A percentile compares a stretch with the other conserved stretches of the same genome.
Conservation (phyloP, 2,888 invertebrate species). For the Papilio protenor region DNA sequence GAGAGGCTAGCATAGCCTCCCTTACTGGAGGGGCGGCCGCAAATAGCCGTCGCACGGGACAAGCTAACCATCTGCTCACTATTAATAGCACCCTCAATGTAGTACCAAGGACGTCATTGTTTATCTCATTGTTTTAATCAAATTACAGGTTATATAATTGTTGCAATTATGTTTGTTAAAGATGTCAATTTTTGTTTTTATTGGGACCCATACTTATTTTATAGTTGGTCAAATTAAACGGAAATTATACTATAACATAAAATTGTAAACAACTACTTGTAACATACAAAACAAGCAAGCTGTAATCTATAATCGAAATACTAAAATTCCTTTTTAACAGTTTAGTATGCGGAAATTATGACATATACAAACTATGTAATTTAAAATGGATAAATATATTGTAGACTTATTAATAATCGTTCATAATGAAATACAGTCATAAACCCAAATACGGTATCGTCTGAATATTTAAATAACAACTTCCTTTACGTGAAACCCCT, state of each 20-base stretch:
- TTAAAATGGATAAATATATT: neutral
- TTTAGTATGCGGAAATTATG: no score
- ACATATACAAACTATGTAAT: no score
- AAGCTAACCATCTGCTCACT: slow-evolving; percentile 72
- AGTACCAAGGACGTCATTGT: slow-evolving; percentile 81
- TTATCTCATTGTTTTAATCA: slow-evolving; percentile 56
- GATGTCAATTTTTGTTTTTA: neutral
- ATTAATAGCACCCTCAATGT: slow-evolving; percentile 81
- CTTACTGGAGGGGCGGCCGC: slow-evolving; percentile 59
- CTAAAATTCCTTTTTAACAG: neutral
- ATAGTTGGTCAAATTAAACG: neutral
- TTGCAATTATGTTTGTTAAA: neutral
- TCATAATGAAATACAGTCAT: slow-evolving; percentile 22
- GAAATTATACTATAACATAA: neutral
- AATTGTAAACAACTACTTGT: neutral
- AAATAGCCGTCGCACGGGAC: slow-evolving; percentile 78
- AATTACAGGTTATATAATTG: slow-evolving; percentile 26
- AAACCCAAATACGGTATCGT: slow-evolving; percentile 51
- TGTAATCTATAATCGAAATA: neutral
- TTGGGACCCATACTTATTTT: neutral
- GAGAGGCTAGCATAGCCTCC: slow-evolving; percentile 49
- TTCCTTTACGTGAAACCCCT: slow-evolving; percentile 71
- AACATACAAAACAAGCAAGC: neutral
- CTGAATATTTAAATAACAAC: slow-evolving; percentile 75
- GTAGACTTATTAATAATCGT: neutral